Evolutionary conservation across 2,888 invertebrate species (phyloP), one percentile per base, ranked within the genome.

Genomic region (Philaethria dido): DNA sequence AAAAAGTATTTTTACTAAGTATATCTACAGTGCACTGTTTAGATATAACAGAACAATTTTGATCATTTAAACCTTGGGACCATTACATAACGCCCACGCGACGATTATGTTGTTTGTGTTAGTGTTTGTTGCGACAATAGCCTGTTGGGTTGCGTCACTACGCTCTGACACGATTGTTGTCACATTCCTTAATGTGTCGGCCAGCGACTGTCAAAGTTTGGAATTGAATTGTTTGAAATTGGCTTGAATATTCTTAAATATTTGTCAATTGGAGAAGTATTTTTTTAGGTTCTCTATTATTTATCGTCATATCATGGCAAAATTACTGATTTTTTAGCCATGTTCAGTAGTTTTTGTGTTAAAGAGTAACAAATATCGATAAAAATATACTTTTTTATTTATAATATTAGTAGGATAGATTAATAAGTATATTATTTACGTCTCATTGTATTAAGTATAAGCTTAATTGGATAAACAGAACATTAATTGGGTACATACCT

Each of bases 121-220:
- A 63, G 68, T 70, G 72, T 72, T 72, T 72, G 72, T 70, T 69
- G 70, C 70, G 68, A 69, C 72, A 72, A 72, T 72, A 69, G 70
- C 59, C 68, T 68, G 25, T 60, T 57, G 62, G 36, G 68, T 70
- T 69, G 69, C 72, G 71, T 70, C 72, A 73, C 70, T 60, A 39
- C 61, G 57, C 64, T 60, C 66, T 55, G 66, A 54, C 69, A 60
- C 66, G 59, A 84, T 85, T 89, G 89, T 89, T 89, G 88, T 82
- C 85, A 86, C 86, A 88, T 89, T 88, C 87, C 85, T 85, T 87
- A 81, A 83, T 85, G 79, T 84, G 75, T 69, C 69, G 47, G 62
- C 76, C 64, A 67, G 22, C 80, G 13, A 22, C 67, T 61, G 80
- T 79, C 85, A 88, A 89, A 84, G 74, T 80, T 76, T 71, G 16